phyloP scores from a whole-genome alignment of 1,140 invertebrate species.

The Tetragnatha versicolor region DNA sequence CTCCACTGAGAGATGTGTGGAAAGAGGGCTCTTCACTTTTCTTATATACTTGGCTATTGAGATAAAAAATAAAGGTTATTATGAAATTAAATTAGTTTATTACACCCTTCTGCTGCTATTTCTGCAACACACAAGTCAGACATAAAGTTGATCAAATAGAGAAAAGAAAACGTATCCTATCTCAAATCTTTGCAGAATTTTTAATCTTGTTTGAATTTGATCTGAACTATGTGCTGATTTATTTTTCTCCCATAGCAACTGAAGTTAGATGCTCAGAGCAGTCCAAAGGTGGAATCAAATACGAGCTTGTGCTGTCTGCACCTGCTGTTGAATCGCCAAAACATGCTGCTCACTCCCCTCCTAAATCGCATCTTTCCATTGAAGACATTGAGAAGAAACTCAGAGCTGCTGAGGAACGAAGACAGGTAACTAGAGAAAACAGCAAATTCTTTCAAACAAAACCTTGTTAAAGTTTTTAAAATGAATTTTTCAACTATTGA shows the following conservation, averaged over 20 bases:
- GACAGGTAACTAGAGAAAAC: constrained; percentile 76
- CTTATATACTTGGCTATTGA: too few species aligned
- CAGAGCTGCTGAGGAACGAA: constrained; percentile 87
- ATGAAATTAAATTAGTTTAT: too few species aligned
- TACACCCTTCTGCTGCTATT: too few species aligned
- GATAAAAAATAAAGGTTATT: too few species aligned
- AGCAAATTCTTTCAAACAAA: neutral
- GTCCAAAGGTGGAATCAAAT: constrained; percentile 81
- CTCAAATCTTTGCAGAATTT: too few species aligned
- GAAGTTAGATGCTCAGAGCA: constrained; percentile 73
- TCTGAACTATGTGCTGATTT: neutral
- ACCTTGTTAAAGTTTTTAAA: neutral
- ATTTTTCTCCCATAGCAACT: constrained; percentile 36
- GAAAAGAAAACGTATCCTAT: too few species aligned
- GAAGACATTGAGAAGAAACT: constrained; percentile 90
- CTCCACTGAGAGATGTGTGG: too few species aligned
- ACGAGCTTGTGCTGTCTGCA: constrained; percentile 91
- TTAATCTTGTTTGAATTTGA: too few species aligned
- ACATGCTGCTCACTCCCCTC: constrained; percentile 69
- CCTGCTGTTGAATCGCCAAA: constrained; percentile 70
- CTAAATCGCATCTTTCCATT: constrained; percentile 70
- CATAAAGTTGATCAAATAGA: too few species aligned
- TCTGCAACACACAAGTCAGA: too few species aligned
- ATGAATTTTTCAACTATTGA: too few species aligned
- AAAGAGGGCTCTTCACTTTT: too few species aligned